Conservation (phyloP, 2,797 vertebrate genomes). For the Acipenser oxyrinchus region DNA sequence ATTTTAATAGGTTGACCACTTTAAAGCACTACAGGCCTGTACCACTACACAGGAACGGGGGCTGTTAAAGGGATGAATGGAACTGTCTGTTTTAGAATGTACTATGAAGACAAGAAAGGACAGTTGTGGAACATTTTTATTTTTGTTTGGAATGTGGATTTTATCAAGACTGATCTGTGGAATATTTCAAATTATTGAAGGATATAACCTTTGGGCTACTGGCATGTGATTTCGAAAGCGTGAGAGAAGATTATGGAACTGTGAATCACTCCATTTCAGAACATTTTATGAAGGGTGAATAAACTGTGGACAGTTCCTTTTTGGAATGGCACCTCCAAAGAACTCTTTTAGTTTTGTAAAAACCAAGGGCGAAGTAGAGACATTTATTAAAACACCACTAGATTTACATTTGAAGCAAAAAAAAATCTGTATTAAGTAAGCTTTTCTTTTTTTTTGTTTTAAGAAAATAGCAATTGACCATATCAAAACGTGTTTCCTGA, state of each 20-base stretch:
- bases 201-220: too few species aligned
- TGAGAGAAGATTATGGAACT: slow-evolving; percentile 9
- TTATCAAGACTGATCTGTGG: too few species aligned
- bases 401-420: slow-evolving; percentile 29
- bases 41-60: slow-evolving; percentile 31
- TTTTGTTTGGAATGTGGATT: too few species aligned
- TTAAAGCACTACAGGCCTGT: slow-evolving; percentile 35
- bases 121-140: background rate
- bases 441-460: slow-evolving; percentile 23
- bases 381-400: slow-evolving; percentile 34
- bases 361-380: slow-evolving; percentile 23
- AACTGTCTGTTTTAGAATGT: background rate
- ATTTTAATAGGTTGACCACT: slow-evolving; percentile 40
- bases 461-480: background rate
- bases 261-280: slow-evolving; percentile 3
- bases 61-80: slow-evolving; percentile 26
- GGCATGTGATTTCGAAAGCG: background rate
- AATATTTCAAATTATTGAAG: too few species aligned
- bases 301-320: slow-evolving; percentile 19
- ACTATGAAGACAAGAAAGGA: background rate
- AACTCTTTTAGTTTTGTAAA: slow-evolving; percentile 22
- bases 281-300: slow-evolving; percentile 3
- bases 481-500: background rate
- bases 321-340: slow-evolving; percentile 6
- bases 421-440: slow-evolving; percentile 52